phyloP scores from a whole-genome alignment of 2,113 vertebrate genomes.

The Laticauda laticaudata region DNA sequence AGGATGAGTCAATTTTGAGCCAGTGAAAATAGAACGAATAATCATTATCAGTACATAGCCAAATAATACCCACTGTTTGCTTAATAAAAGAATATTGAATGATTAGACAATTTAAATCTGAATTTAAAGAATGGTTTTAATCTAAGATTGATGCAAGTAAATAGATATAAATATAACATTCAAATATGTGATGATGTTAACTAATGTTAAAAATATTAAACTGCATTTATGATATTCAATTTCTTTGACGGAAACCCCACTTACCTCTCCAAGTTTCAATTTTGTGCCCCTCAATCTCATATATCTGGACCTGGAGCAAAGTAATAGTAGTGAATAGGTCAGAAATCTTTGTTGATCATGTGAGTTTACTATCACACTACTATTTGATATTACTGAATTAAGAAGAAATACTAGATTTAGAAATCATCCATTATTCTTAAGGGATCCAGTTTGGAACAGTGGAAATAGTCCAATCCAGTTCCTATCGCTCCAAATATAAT shows the following conservation, averaged over 20 bases:
- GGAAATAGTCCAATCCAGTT: not conserved
- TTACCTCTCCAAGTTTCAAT: slow-evolving; percentile 99
- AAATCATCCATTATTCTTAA: not conserved
- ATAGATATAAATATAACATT: not conserved
- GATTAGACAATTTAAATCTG: not conserved
- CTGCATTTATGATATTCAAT: not conserved
- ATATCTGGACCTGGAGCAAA: slow-evolving; percentile 88
- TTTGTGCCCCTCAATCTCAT: slow-evolving; percentile 92
- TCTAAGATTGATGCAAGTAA: not conserved
- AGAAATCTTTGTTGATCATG: not conserved
- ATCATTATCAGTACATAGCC: not conserved
- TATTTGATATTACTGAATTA: not conserved
- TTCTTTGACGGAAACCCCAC: fast-evolving
- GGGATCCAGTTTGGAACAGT: not conserved
- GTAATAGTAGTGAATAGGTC: not conserved
- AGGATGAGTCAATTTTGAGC: not conserved
- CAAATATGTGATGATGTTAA: not conserved
- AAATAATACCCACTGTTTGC: not conserved
- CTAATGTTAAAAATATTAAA: not conserved
- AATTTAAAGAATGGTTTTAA: not conserved
- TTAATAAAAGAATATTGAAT: not conserved
- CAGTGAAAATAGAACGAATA: not conserved
- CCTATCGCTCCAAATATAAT: not conserved
- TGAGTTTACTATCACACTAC: not conserved
- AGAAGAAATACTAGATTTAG: too few relatives aligned